These are phyloP conservation scores for Hyles lineata DNA, from an alignment of 2,888 invertebrate species.

Conservation along the genomic window DNA sequence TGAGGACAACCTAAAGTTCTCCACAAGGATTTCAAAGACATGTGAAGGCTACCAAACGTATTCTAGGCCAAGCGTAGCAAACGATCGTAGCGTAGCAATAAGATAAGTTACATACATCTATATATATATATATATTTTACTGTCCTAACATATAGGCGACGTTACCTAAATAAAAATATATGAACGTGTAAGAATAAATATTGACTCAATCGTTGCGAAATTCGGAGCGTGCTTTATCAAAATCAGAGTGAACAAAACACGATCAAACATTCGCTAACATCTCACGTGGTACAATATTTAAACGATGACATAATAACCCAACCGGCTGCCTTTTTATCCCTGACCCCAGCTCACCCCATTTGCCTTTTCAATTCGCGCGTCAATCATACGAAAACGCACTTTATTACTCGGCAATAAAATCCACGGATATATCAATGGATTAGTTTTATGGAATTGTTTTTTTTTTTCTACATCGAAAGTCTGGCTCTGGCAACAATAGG, in stretches of 20 bases:
- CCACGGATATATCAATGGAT: conserved; percentile 48
- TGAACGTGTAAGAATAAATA: not conserved
- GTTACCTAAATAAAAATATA: no score
- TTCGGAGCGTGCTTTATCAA: not conserved
- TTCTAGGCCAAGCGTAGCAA: no score
- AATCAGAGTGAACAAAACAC: conserved; percentile 3
- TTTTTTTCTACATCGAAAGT: conserved; percentile 63
- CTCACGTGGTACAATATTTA: conserved; percentile 41
- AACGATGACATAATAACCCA: conserved; percentile 71
- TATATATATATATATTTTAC: no score
- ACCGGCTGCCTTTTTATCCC: conserved; percentile 45
- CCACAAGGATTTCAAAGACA: no score
- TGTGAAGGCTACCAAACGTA: no score
- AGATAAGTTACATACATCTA: no score
- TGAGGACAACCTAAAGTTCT: no score
- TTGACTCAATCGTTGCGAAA: no score
- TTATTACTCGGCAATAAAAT: conserved; percentile 56
- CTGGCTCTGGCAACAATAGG: conserved; percentile 78
- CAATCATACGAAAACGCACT: conserved; percentile 56
- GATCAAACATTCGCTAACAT: conserved; percentile 14
- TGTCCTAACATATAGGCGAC: no score
- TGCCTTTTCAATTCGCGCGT: conserved; percentile 40
- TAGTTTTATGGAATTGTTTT: conserved; percentile 50
- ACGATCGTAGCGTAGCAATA: no score
- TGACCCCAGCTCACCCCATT: conserved; percentile 33